Base-by-base conservation (phyloP, 2,888 invertebrate species). In the Pheosia gnoma region DNA sequence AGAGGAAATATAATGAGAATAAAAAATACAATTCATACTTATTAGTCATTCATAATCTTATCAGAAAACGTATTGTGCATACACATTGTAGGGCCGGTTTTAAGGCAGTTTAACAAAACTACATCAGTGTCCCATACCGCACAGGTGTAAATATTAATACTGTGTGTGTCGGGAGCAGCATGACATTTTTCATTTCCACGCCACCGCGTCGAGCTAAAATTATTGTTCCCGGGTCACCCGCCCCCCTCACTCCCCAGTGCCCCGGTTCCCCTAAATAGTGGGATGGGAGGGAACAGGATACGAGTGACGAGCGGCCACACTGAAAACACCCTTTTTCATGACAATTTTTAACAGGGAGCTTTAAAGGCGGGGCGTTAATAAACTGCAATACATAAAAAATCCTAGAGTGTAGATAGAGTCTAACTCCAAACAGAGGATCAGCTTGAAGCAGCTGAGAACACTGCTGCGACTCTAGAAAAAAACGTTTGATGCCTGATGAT, bases 141-240 rank as follows among this genome's bases (percentile, higher is more conserved):
- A 61, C 75, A 80, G 75, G 72, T 80, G 72, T 70, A 75, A 74
- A 75, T 74, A 71, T 71, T 74, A 67, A 73, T 65, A 71, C 62
- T 67, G 65, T 65, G 66, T 66, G 70, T 70, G 72, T 71, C 72
- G 71, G 68, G 71, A 72, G 71, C 72, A 75, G 77, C 73, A 72
- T 78, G 83, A 81, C 82, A 87, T 87, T 87, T 84, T 85, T 85
- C 84, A 87, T 85, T 82, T 84, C 80, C 82, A 83, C 74, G 77
- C 78, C 78, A 78, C 70, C 80, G 82, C 81, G 79, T 67, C 71
- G 80, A 78, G 85, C 82, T 85, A 80, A 84, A 86, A 84, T 84
- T 84, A 84, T 84, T 81, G 84, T 81, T 75, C 82, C 82, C 82
- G 78, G 81, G 76, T 75, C 74, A 69, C 74, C 75, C 73, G 69